Percentiles rank a stretch among this genome's conserved stretches.
These are phyloP conservation scores for Spatulosminthurus flaviceps DNA, from an alignment of 2,888 invertebrate genomes.

Conservation along the genomic window DNA sequence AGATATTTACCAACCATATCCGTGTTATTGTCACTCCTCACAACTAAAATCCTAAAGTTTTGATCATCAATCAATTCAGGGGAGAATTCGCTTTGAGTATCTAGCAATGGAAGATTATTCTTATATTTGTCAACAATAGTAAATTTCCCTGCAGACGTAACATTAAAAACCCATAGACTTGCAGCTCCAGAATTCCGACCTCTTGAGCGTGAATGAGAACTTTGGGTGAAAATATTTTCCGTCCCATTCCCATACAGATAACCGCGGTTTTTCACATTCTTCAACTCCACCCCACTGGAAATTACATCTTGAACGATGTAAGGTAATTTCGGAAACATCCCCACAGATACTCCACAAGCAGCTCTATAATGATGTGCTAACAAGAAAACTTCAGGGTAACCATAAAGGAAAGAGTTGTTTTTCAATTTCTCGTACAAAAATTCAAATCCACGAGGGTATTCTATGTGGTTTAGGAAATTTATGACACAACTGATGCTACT, in stretches of 20 bases:
- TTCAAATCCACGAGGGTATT: conserved; percentile 23
- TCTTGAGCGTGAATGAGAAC: background rate
- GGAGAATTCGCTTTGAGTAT: background rate
- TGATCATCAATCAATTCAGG: conserved; percentile 15
- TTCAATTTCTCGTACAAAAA: background rate
- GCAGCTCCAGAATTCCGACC: background rate
- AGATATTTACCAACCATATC: conserved; percentile 17
- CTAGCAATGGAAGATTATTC: conserved; percentile 1
- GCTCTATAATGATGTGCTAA: conserved; percentile 21
- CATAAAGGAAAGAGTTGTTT: background rate
- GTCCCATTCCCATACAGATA: conserved; percentile 11
- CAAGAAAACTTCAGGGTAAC: conserved; percentile 16
- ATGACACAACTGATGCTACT: background rate
- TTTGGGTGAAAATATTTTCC: background rate
- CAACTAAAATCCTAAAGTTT: conserved; percentile 19
- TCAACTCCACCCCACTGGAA: conserved; percentile 20
- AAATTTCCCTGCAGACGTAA: background rate
- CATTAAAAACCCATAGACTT: conserved; percentile 26
- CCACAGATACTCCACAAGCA: conserved; percentile 15
- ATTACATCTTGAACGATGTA: conserved; percentile 32
- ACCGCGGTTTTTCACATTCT: conserved; percentile 22
- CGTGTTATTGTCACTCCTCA: background rate
- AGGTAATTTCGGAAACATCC: conserved; percentile 25
- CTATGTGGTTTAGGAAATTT: background rate
- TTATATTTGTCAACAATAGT: conserved; percentile 2